Percentiles rank a stretch among this genome's conserved stretches.
Evolutionary conservation across 2,113 vertebrate species (phyloP).

Genomic region (Labrus mixtus): DNA sequence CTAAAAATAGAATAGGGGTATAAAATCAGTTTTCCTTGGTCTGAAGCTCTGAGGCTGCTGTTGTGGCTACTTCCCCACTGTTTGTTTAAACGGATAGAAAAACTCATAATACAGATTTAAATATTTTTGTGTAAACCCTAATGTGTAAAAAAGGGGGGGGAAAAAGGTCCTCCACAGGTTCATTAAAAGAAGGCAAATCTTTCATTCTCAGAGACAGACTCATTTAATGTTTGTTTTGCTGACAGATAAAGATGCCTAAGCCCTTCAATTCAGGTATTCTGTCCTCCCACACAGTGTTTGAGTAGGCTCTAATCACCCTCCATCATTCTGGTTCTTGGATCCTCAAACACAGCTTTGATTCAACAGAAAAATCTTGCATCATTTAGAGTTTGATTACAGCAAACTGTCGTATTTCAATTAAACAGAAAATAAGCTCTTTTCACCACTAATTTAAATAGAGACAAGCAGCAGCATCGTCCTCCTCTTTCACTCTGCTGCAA

Average conservation of each 20-base stretch:
- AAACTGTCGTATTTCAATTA: not conserved
- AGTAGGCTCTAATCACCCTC: conserved; percentile 73
- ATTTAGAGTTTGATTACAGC: conserved; percentile 26
- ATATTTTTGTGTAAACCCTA: conserved; percentile 27
- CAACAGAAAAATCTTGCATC: conserved; percentile 41
- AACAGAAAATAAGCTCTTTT: not conserved
- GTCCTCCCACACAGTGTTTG: conserved; percentile 64
- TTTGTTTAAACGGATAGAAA: not conserved
- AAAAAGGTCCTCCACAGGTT: conserved; percentile 31
- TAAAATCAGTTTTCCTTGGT: not conserved
- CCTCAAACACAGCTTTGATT: conserved; percentile 49
- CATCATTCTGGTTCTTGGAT: conserved; percentile 55
- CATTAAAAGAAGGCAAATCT: conserved; percentile 59
- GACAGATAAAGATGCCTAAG: conserved; percentile 74
- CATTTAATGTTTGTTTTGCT: conserved; percentile 66
- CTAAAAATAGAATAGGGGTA: not conserved
- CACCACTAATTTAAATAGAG: too few relatives aligned
- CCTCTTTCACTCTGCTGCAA: conserved; percentile 20
- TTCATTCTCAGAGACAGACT: conserved; percentile 40
- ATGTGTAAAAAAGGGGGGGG: conserved; percentile 26
- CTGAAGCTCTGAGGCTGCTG: not conserved
- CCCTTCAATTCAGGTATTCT: conserved; percentile 70
- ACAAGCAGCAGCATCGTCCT: conserved; percentile 42
- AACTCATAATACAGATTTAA: conserved; percentile 9
- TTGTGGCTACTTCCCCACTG: not conserved